Evolutionary conservation across 2,113 vertebrate genomes (phyloP), one percentile per base, ranked within the genome.

Genomic region (Grantiella picta): DNA sequence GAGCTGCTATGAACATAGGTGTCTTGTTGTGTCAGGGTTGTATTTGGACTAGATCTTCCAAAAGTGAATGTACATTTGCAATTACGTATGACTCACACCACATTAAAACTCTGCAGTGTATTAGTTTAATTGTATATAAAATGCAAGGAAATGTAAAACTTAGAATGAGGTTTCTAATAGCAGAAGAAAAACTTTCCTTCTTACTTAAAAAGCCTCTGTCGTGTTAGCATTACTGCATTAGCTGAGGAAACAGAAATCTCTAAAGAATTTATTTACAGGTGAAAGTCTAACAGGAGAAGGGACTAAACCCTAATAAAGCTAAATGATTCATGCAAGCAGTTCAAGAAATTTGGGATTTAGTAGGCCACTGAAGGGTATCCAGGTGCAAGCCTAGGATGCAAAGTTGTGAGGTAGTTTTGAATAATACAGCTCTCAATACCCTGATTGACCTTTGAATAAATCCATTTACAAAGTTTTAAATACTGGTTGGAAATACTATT

Each of bases 61-160:
- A 96, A 97, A 95, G 63, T 76, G 92, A 96, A 52, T 79, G 82
- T 90, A 89, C 45, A n/a, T 79, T 92, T 86, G 70, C 94, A 97
- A 97, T 97, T 98, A 97, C 86, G 49, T 96, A 85, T 97, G 97
- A 98, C 81, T 98, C 96, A 98, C 14, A 78, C 69, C 73, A 24
- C 20, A 44, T 96, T 91, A 88, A 96, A 97, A 87, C 45, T 87
- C 82, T 84, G 44, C 35, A 92, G 49, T 94, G 40, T 33, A 84
- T 95, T 95, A 94, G 33, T 70, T 96, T 90, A 97, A 97, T 82
- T 86, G 28, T 96, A 59, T 78, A 94, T 92, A 70, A 82, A 93
- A 73, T 77, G 33, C 2, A 1, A 60, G 35, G 78, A 87, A 89
- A 92, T 57, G 1, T 71, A 89, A 75, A 86, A 91, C 59, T 54